phyloP scores from a whole-genome alignment of 2,888 invertebrate species.

The Ctena decussata region DNA sequence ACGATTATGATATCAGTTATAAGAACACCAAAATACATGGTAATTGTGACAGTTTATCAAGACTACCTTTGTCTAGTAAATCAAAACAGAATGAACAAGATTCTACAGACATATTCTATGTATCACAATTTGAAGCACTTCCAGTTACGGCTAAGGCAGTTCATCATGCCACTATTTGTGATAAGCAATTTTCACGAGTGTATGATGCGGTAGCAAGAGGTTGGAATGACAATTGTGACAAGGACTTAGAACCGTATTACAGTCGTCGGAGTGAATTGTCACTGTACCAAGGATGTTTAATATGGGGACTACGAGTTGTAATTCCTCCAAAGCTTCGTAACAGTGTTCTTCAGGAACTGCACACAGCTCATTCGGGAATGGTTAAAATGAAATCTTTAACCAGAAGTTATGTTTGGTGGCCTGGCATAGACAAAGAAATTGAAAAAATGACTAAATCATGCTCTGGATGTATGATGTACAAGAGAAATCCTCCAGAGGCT shows the following conservation, averaged over 20 bases:
- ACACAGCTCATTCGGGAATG: conserved; percentile 76
- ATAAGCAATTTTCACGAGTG: conserved; percentile 29
- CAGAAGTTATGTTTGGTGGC: conserved; percentile 78
- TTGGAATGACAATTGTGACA: conserved; percentile 28
- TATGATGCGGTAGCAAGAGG: conserved; percentile 38
- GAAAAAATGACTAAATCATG: conserved; percentile 67
- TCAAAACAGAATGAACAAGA: neutral
- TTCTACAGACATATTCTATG: neutral
- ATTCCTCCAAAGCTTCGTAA: conserved; percentile 69
- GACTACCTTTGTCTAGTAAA: conserved; percentile 33
- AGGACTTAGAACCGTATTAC: conserved; percentile 13
- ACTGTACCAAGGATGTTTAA: too few relatives aligned
- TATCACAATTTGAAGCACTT: conserved; percentile 71
- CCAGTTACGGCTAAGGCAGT: conserved; percentile 27
- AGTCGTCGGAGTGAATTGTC: too few relatives aligned
- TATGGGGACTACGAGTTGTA: conserved; percentile 60
- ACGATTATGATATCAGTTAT: conserved; percentile 39
- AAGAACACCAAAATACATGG: conserved; percentile 48
- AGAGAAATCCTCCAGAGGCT: conserved; percentile 61
- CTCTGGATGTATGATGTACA: conserved; percentile 30
- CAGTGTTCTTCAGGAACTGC: conserved; percentile 71
- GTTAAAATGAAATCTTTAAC: conserved; percentile 76
- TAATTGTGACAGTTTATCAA: conserved; percentile 56
- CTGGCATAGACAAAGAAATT: conserved; percentile 59
- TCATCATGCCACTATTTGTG: conserved; percentile 4